Evolutionary conservation across 2,113 vertebrate genomes (phyloP).

Genomic region (Chionodraco myersi): DNA sequence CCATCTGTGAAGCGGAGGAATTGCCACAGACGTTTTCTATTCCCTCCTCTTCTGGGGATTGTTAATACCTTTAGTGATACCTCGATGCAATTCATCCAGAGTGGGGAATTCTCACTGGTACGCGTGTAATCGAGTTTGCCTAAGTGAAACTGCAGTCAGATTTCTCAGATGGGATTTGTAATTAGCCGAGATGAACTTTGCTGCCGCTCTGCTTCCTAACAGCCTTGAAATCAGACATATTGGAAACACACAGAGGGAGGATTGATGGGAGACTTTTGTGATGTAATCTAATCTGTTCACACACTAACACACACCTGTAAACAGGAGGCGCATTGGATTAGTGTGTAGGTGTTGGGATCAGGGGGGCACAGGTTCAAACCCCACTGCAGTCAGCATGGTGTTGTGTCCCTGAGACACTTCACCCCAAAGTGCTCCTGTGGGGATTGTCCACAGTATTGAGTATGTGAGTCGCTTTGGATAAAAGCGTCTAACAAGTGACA

Average conservation of each 20-base stretch:
- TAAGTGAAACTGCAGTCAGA: slow-evolving; percentile 48
- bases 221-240: slow-evolving; percentile 40
- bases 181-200: slow-evolving; percentile 68
- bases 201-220: slow-evolving; percentile 24
- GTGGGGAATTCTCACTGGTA: slow-evolving; percentile 23
- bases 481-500: too few relatives aligned
- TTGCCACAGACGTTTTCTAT: slow-evolving; percentile 29
- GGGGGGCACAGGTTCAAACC: too few relatives aligned
- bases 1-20: slow-evolving; percentile 58
- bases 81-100: slow-evolving; percentile 17
- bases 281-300: not conserved
- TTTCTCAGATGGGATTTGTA: slow-evolving; percentile 56
- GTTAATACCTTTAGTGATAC: slow-evolving; percentile 43
- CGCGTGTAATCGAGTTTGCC: slow-evolving; percentile 29
- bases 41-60: slow-evolving; percentile 12
- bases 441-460: too few relatives aligned
- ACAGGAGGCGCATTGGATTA: not conserved
- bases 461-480: too few relatives aligned
- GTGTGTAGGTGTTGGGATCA: too few relatives aligned
- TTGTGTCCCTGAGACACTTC: too few relatives aligned
- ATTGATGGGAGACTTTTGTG: not conserved
- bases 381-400: too few relatives aligned
- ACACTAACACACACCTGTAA: not conserved
- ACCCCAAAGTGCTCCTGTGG: too few relatives aligned
- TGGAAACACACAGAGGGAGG: slow-evolving; percentile 12